Evolutionary conservation across 2,888 invertebrate species (phyloP), one percentile per base, ranked within the genome.

Genomic region (Nemotelus nigrinus): DNA sequence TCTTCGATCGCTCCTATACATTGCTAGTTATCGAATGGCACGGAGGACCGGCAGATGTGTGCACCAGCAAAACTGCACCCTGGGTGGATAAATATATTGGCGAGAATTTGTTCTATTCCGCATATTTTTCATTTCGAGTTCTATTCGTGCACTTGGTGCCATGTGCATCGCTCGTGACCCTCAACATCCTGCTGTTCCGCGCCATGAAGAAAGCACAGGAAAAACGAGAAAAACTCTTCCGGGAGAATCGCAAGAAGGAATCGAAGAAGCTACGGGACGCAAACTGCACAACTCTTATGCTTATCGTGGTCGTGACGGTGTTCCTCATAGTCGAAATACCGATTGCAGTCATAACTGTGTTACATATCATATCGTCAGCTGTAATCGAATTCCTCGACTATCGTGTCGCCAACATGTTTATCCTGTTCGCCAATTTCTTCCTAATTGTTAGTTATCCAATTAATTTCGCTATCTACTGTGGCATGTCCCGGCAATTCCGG

Each of bases 381-480:
- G 89, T 93, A 65, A 91, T 90, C 8, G 91, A 93, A 82, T 92
- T 94, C 81, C 85, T 95, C 67, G 92, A 95, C 86, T 95, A 95
- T 83, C 89, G 92, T 81, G 91, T 94, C 74, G 94, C 94, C 25
- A 94, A 94, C 84, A 90, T 93, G 43, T 89, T 94, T 80, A 93
- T 95, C 78, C 86, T 94, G 79, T 92, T 96, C 84, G 95, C 95
- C 8, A 97, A 97, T 88, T 96, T 97, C 88, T 93, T 96, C 85
- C 94, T 98, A 79, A 93, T 96, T 78, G 90, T 96, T 57, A 95
- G 95, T 67, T 97, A 97, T 87, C 96, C 96, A 8, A 93, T 97
- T 78, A 97, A 97, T 86, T 97, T 98, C 84, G 97, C 96, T 79
- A 96, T 97, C 81, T 98, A 98, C 84, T 97, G 97, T 85, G 96